Evolutionary conservation across 2,113 vertebrate species (phyloP).

Genomic region (Peromyscus californicus): DNA sequence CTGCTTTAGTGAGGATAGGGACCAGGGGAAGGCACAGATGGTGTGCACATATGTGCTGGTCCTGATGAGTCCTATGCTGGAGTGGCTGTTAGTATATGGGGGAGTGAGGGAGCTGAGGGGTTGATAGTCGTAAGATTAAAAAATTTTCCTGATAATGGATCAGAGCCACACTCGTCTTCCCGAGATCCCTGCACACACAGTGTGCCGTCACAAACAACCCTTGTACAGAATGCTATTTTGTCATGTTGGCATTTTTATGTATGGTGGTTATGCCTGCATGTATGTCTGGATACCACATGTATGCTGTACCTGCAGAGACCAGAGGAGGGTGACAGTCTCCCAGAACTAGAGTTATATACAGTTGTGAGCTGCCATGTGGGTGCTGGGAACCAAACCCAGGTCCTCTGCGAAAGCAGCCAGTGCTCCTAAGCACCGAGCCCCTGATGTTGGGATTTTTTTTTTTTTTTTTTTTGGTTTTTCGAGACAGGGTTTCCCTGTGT

Average conservation of each 20-base stretch:
- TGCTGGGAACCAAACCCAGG: not conserved
- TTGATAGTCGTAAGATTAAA: not conserved
- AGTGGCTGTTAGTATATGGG: not conserved
- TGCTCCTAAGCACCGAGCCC: not conserved
- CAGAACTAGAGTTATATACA: not conserved
- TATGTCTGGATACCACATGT: not conserved
- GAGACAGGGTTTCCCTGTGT: too few species aligned
- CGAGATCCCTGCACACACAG: not conserved
- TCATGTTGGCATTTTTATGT: not conserved
- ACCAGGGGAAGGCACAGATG: not conserved
- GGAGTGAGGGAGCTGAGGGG: not conserved
- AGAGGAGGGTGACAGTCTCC: not conserved
- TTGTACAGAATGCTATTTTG: not conserved
- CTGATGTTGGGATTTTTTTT: slow-evolving; percentile 1
- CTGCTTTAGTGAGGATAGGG: not conserved
- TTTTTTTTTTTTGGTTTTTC: too few species aligned
- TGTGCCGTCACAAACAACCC: not conserved
- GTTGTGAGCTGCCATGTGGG: not conserved
- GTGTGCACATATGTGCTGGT: not conserved
- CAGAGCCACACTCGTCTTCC: not conserved
- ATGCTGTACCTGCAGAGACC: not conserved
- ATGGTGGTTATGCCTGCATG: not conserved
- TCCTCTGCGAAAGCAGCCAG: too few species aligned
- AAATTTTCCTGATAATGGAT: not conserved
- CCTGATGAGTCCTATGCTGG: not conserved